A percentile compares a stretch with the other conserved stretches of the same genome.
Evolutionary conservation across 2,888 invertebrate genomes (phyloP).

Genomic region (Drosophila borealis): DNA sequence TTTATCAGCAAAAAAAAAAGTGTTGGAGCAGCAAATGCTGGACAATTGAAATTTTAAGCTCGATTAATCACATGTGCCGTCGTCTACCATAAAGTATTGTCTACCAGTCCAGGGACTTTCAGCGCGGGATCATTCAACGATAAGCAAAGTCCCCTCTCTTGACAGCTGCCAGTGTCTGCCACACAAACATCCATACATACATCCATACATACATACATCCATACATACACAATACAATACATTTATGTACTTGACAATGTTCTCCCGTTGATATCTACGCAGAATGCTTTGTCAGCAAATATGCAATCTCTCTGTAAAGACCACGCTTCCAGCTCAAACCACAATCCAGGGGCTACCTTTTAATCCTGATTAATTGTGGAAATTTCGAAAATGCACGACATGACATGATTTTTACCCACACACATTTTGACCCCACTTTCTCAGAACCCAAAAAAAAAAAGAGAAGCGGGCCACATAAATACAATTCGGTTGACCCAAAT

Average conservation of each 20-base stretch:
- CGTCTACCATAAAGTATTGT: conserved; percentile 16
- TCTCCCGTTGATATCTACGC: conserved; percentile 1
- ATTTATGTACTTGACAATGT: conserved; percentile 3
- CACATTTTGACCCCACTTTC: background rate
- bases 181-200: conserved; percentile 19
- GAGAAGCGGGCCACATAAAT: background rate
- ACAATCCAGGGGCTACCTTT: background rate
- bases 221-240: background rate
- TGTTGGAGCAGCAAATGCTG: conserved; percentile 20
- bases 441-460: background rate
- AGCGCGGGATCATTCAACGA: conserved; percentile 58
- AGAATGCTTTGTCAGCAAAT: conserved; percentile 33
- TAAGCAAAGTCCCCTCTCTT: conserved; percentile 55
- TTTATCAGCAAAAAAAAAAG: conserved; percentile 52
- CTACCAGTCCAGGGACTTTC: conserved; percentile 16
- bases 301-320: background rate
- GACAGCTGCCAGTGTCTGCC: conserved; percentile 47
- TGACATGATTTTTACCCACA: background rate
- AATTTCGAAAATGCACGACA: background rate
- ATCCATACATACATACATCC: conserved; percentile 1
- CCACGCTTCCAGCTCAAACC: background rate
- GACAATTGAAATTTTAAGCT: conserved; percentile 63
- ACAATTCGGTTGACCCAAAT: conserved; percentile 13
- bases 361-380: conserved; percentile 4
- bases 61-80: conserved; percentile 52